These are phyloP conservation scores for Poecilia latipinna DNA, from an alignment of 2,113 vertebrate genomes.

Conservation along the genomic window DNA sequence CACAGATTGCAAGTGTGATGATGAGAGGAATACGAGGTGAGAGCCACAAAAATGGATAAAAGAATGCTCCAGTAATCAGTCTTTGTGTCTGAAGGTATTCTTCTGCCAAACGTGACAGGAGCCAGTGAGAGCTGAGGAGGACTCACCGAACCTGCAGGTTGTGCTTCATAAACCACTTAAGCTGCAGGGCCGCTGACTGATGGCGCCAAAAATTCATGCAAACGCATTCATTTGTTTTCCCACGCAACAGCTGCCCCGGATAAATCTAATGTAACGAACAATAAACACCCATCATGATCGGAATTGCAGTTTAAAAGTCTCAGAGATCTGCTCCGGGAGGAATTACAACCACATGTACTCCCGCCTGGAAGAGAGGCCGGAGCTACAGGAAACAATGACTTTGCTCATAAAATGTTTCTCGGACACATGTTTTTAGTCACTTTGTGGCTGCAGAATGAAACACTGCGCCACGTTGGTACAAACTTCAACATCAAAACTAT, in stretches of 20 bases:
- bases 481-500: not conserved
- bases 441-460: not conserved
- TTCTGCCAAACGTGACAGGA: slow-evolving; percentile 44
- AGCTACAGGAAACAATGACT: slow-evolving; percentile 33
- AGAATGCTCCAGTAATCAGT: slow-evolving; percentile 36
- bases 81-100: slow-evolving; percentile 25
- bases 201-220: slow-evolving; percentile 54
- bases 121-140: slow-evolving; percentile 29
- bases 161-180: slow-evolving; percentile 39
- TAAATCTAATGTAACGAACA: slow-evolving; percentile 72
- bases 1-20: slow-evolving; percentile 45
- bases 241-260: slow-evolving; percentile 65
- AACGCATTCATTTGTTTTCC: slow-evolving; percentile 56
- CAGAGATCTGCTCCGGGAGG: slow-evolving; percentile 39
- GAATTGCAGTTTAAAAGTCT: slow-evolving; percentile 68
- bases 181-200: slow-evolving; percentile 60
- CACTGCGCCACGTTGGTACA: not conserved
- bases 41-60: slow-evolving; percentile 37
- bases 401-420: slow-evolving; percentile 14
- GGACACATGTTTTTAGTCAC: not conserved
- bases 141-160: slow-evolving; percentile 33
- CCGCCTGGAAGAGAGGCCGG: slow-evolving; percentile 8
- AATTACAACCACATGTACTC: slow-evolving; percentile 70
- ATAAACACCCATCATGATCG: slow-evolving; percentile 73
- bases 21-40: slow-evolving; percentile 29